phyloP scores from a whole-genome alignment of 2,797 vertebrate genomes.

The Acrocephalus scirpaceus region DNA sequence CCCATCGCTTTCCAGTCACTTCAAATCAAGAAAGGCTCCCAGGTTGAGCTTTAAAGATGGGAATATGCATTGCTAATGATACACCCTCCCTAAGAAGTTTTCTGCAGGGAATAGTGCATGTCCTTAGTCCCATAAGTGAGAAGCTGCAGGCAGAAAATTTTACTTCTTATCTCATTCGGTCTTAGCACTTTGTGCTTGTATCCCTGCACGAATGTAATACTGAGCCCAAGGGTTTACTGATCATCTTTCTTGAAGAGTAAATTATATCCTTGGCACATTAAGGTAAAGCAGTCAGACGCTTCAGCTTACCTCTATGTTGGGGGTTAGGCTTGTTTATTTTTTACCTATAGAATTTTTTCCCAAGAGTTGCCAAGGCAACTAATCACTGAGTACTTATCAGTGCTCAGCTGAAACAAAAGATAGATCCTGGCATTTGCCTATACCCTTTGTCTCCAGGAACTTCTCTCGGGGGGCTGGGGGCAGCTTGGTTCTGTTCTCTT shows the following conservation, averaged over 20 bases:
- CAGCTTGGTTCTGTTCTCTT: no score
- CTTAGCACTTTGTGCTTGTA: neutral
- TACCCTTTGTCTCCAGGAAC: no score
- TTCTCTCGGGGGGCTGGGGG: no score
- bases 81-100: neutral
- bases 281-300: neutral
- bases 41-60: neutral
- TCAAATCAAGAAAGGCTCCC: conserved; percentile 14
- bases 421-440: no score
- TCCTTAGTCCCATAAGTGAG: neutral
- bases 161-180: neutral
- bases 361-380: no score
- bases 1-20: neutral
- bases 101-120: neutral
- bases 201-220: neutral
- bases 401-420: no score
- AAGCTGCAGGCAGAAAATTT: conserved; percentile 16
- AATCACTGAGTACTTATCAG: no score
- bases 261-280: neutral
- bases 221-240: neutral
- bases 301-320: neutral
- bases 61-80: neutral
- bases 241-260: neutral
- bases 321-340: no score
- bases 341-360: no score